phyloP scores from a whole-genome alignment of 1,140 invertebrate species.

The Leucophenga varia region DNA sequence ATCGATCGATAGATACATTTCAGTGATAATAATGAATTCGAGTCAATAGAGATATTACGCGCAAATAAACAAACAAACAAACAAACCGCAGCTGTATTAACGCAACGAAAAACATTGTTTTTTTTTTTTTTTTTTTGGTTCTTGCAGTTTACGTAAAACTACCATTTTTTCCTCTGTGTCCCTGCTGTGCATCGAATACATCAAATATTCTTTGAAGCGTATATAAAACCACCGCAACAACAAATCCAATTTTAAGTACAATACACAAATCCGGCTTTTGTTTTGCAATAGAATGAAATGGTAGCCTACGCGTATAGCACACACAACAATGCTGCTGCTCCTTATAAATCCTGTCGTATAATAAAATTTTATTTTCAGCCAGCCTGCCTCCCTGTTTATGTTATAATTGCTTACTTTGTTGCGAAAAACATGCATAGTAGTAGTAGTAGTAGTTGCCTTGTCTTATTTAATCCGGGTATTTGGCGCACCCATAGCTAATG shows the following conservation, averaged over 20 bases:
- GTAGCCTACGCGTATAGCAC: neutral
- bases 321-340: neutral
- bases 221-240: conserved; percentile 29
- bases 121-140: no score
- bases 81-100: no score
- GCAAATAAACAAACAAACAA: no score
- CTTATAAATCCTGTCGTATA: neutral
- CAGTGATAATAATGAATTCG: neutral
- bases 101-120: no score
- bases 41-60: neutral
- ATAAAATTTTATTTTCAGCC: conserved; percentile 14
- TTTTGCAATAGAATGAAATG: no score
- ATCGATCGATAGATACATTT: neutral
- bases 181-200: conserved; percentile 4
- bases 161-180: conserved; percentile 11
- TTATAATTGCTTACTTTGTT: no score
- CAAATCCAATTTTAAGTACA: conserved; percentile 45
- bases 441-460: no score
- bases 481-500: conserved; percentile 2
- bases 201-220: conserved; percentile 28
- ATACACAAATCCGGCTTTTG: conserved; percentile 47
- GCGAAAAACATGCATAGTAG: conserved; percentile 5
- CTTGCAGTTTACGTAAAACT: no score
- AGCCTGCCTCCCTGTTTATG: neutral
- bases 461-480: neutral